These are phyloP conservation scores for Scrobipalpa atriplicella DNA, from an alignment of 2,888 invertebrate genomes.

Conservation along the genomic window DNA sequence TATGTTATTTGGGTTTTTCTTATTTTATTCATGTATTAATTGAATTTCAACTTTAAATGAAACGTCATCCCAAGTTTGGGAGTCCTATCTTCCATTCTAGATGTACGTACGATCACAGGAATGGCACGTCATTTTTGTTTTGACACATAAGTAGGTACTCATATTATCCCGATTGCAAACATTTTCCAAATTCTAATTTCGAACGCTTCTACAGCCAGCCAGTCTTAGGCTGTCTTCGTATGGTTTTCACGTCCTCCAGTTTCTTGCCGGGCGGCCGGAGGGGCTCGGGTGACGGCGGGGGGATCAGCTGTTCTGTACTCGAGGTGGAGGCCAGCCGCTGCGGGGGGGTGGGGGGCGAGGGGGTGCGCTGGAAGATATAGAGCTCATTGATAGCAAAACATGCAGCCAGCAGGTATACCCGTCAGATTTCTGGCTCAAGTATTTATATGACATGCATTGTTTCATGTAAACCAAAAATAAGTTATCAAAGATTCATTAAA, in stretches of 20 bases:
- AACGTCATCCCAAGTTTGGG: too few species aligned
- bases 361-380: slow-evolving; percentile 38
- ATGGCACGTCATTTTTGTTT: too few species aligned
- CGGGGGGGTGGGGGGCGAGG: slow-evolving; percentile 52
- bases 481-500: too few species aligned
- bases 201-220: slow-evolving; percentile 13
- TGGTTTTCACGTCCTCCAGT: slow-evolving; percentile 79
- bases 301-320: slow-evolving; percentile 80
- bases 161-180: too few species aligned
- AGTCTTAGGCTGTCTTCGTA: slow-evolving; percentile 79
- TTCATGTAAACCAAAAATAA: too few species aligned
- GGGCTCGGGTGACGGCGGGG: slow-evolving; percentile 67
- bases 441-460: too few species aligned
- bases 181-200: not conserved
- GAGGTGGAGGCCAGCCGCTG: slow-evolving; percentile 64
- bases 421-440: too few species aligned
- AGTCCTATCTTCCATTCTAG: too few species aligned
- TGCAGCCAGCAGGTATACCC: not conserved
- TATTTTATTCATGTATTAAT: too few species aligned
- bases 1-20: too few species aligned
- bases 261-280: slow-evolving; percentile 67
- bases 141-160: too few species aligned
- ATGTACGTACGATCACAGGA: not conserved
- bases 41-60: too few species aligned
- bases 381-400: not conserved